phyloP scores from a whole-genome alignment of 2,113 vertebrate species.

The Tautogolabrus adspersus region DNA sequence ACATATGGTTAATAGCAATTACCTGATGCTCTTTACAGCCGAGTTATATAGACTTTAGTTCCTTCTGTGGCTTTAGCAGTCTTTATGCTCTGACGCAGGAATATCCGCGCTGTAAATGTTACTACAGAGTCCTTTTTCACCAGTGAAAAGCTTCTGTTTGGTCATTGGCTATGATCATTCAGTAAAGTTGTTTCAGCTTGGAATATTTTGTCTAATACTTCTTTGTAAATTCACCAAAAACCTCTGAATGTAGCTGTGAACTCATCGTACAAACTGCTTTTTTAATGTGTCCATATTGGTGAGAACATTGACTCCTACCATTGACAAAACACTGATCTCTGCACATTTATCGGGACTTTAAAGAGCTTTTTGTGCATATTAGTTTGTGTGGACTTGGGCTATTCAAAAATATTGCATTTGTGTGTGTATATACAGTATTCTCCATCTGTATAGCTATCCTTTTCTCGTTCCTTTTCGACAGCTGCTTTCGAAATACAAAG shows the following conservation, averaged over 20 bases:
- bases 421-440: background rate
- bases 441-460: background rate
- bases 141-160: background rate
- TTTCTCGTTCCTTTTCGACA: slow-evolving; percentile 6
- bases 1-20: too few species aligned
- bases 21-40: background rate
- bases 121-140: background rate
- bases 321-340: background rate
- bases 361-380: background rate
- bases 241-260: background rate
- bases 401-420: background rate
- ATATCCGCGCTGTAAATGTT: background rate
- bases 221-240: background rate
- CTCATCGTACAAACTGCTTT: background rate
- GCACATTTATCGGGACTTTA: background rate
- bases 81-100: background rate
- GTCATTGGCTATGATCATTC: background rate
- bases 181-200: background rate
- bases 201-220: background rate
- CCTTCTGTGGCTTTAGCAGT: background rate
- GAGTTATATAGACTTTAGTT: background rate
- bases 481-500: slow-evolving; percentile 29
- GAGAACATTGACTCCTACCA: background rate
- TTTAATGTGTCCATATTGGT: background rate
- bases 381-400: slow-evolving; percentile 8